Base-by-base conservation (phyloP, 2,113 vertebrate genomes). In the Synchiropus splendidus region DNA sequence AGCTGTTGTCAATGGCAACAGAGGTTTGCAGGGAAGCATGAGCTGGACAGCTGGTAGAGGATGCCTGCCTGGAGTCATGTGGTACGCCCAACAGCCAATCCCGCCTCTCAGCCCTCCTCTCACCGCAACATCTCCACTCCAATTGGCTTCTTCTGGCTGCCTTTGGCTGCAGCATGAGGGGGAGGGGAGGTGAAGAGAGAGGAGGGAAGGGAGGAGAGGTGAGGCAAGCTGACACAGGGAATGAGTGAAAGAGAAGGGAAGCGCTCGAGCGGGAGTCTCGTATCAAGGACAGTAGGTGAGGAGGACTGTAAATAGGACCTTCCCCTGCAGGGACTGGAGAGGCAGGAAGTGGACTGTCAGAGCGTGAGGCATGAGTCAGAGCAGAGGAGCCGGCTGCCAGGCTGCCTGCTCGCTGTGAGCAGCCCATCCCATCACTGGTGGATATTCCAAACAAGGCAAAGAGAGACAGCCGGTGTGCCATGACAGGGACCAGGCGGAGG, bases 1-100 rank as follows among this genome's bases (percentile, higher is more conserved):
- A 71, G 72, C 74, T 75, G 82, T 83, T 59, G 82, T 74, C 82
- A 78, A 68, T 79, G 66, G 80, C 74, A 81, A 84, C 82, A 69
- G 74, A 79, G 79, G 62, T 82, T 83, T 82, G 74, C 53, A 64
- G 58, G 63, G 67, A 75, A 61, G 79, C 72, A 67, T 67, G 77
- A 81, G 71, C 69, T 61, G 75, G 79, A 80, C 80, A 84, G 82
- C 80, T 82, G 79, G 75, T 50, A 54, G 74, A 70, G 72, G 73
- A 64, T 76, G 64, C 53, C 59, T 42, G 18, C 31, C 46, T 39
- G 36, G 42, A 53, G 44, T 27, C 54, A 42, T 37, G 17, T 15
- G 54, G 48, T 35, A 63, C 78, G 75, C 78, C 77, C 12, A 75
- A 80, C 31, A 34, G 21, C 16, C 10, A 6, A 16, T 3, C 17